A percentile compares a stretch with the other conserved stretches of the same genome.
Conservation (phyloP, 2,113 vertebrate genomes). For the Laticauda laticaudata region DNA sequence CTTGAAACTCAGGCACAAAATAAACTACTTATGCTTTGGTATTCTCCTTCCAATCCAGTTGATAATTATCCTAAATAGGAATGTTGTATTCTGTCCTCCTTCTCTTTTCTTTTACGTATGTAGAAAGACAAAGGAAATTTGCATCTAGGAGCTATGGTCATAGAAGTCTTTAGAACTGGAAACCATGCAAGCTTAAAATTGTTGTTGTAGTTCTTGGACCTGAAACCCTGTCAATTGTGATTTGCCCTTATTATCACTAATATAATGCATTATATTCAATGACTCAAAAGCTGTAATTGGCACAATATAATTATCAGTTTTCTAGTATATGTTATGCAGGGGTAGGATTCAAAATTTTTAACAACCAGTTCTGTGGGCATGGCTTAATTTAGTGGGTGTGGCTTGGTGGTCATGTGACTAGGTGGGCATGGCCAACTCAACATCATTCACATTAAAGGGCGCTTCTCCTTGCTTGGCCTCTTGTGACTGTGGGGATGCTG, state of each 20-base stretch:
- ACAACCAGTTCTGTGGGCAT: too few relatives aligned
- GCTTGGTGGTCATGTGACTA: too few relatives aligned
- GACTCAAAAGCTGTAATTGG: not conserved
- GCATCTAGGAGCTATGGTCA: not conserved
- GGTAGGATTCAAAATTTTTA: too few relatives aligned
- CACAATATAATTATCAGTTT: not conserved
- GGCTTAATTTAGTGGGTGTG: too few relatives aligned
- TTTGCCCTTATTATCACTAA: not conserved
- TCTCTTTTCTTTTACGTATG: constrained; percentile 37
- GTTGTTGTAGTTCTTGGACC: not conserved
- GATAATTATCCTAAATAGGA: constrained; percentile 60
- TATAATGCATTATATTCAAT: not conserved
- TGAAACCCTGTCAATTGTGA: not conserved
- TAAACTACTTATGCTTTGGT: not conserved
- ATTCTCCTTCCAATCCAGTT: constrained; percentile 21
- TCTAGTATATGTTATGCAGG: not conserved
- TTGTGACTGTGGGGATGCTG: too few relatives aligned
- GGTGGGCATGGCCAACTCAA: too few relatives aligned
- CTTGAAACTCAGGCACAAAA: not conserved
- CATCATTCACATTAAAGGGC: too few relatives aligned
- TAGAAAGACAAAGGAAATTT: constrained; percentile 22
- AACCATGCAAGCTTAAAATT: not conserved
- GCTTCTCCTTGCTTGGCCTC: too few relatives aligned
- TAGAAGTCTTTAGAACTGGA: not conserved
- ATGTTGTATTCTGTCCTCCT: constrained; percentile 43